These are phyloP conservation scores for Tragopan temminckii DNA, from an alignment of 2,797 vertebrate genomes.

Conservation along the genomic window DNA sequence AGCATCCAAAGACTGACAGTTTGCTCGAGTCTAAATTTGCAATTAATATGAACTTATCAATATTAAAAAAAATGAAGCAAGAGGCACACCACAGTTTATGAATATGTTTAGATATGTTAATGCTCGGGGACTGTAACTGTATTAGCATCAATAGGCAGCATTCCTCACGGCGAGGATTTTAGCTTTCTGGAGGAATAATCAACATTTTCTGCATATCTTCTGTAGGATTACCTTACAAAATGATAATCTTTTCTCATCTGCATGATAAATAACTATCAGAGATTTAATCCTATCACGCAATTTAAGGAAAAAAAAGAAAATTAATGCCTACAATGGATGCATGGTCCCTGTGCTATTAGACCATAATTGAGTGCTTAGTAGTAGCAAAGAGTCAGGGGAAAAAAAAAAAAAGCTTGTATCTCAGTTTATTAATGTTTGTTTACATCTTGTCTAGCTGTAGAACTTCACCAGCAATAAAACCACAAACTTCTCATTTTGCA, in stretches of 20 bases:
- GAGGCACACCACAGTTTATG: background rate
- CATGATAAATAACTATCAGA: background rate
- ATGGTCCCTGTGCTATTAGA: conserved; percentile 3
- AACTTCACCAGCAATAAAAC: background rate
- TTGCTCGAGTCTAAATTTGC: background rate
- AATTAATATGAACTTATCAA: background rate
- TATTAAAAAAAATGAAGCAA: background rate
- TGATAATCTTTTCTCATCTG: background rate
- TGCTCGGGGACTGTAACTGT: background rate
- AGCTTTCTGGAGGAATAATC: background rate
- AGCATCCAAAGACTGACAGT: background rate
- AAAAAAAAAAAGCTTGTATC: background rate
- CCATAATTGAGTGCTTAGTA: conserved; percentile 40
- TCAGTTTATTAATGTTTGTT: too few species aligned
- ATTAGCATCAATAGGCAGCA: background rate
- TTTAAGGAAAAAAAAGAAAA: background rate
- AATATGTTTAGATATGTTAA: background rate
- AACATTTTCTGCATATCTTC: background rate
- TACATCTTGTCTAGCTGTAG: background rate
- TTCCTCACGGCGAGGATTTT: background rate
- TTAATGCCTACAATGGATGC: conserved; percentile 46
- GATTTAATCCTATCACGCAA: background rate
- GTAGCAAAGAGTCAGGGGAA: background rate
- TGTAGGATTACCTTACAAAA: background rate
- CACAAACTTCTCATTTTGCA: background rate